These are phyloP conservation scores for Cyprinodon brontotheroides DNA, from an alignment of 2,113 vertebrate genomes.

Conservation along the genomic window DNA sequence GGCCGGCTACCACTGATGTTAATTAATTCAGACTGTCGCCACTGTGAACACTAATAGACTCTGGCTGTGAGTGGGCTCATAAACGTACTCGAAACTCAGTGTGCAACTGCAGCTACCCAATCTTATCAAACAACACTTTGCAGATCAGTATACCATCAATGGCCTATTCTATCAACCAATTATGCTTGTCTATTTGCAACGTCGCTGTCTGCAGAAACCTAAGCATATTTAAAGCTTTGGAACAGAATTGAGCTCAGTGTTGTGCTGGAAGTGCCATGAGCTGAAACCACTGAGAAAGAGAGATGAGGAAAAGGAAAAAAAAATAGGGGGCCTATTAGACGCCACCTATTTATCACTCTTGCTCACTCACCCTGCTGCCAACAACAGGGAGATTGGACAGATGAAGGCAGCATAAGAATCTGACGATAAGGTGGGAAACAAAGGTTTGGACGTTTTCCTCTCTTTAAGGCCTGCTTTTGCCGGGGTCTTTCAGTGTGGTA, in stretches of 20 bases:
- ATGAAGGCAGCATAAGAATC: conserved; percentile 55
- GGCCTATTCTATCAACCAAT: conserved; percentile 33
- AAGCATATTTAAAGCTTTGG: conserved; percentile 41
- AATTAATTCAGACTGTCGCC: conserved; percentile 61
- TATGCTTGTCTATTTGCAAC: conserved; percentile 5
- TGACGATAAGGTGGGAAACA: conserved; percentile 10
- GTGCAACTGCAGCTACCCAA: conserved; percentile 24
- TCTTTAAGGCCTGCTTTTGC: conserved; percentile 56
- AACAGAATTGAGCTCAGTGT: conserved; percentile 70
- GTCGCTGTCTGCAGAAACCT: not conserved
- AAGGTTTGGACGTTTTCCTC: conserved; percentile 31
- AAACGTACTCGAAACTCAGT: conserved; percentile 39
- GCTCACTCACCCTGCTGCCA: conserved; percentile 65
- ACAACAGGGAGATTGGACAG: conserved; percentile 41
- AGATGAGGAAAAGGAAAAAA: conserved; percentile 53
- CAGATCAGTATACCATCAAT: conserved; percentile 28
- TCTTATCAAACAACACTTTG: conserved; percentile 38
- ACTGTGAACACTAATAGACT: conserved; percentile 65
- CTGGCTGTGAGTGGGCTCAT: conserved; percentile 53
- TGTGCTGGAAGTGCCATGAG: conserved; percentile 62
- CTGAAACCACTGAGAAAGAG: conserved; percentile 50
- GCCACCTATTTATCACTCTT: conserved; percentile 76
- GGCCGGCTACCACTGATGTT: conserved; percentile 52
- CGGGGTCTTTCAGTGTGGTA: conserved; percentile 41
- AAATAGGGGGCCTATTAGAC: conserved; percentile 70